These are phyloP conservation scores for Gavialis gangeticus DNA, from an alignment of 2,113 vertebrate species.

Conservation along the genomic window DNA sequence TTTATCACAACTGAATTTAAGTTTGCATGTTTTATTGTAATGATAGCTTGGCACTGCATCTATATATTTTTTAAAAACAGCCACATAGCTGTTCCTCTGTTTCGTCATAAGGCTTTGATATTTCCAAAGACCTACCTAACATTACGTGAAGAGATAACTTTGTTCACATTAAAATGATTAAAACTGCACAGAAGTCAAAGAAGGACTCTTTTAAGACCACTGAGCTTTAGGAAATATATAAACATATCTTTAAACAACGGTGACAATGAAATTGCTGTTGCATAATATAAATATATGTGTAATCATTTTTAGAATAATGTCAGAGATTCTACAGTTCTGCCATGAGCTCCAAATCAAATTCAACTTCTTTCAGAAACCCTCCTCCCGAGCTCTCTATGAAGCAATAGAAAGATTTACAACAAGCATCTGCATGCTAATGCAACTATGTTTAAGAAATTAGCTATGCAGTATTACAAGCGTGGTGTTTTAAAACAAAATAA, in stretches of 20 bases:
- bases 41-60: not conserved
- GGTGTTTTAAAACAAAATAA: not conserved
- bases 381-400: not conserved
- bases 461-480: not conserved
- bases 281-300: not conserved
- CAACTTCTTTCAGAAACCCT: not conserved
- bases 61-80: not conserved
- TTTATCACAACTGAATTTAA: not conserved
- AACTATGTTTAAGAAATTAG: not conserved
- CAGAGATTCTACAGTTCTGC: slow-evolving; percentile 10
- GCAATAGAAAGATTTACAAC: too few relatives aligned
- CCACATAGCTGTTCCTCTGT: not conserved
- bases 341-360: slow-evolving; percentile 21
- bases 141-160: not conserved
- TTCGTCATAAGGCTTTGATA: not conserved
- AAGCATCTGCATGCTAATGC: not conserved
- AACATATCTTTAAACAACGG: not conserved
- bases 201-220: not conserved
- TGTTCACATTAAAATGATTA: not conserved
- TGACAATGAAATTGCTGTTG: not conserved
- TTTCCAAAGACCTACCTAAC: not conserved
- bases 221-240: not conserved
- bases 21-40: not conserved
- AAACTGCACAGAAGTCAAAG: not conserved
- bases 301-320: not conserved